Base-by-base conservation (phyloP, 2,888 invertebrate genomes). In the Cremastinae sp. region DNA sequence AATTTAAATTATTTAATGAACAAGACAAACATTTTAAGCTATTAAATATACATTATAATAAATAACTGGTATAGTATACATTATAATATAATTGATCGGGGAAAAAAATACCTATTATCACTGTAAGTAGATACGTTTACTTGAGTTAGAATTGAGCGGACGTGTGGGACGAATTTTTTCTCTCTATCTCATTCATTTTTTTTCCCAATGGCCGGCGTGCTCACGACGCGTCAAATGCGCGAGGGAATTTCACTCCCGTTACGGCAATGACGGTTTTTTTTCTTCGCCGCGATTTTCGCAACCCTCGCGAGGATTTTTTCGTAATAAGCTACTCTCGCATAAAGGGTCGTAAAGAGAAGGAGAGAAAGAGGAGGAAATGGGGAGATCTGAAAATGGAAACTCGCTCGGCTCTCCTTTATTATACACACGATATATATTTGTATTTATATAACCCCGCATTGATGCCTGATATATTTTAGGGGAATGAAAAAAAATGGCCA, bases 91-190 rank as follows among this genome's bases (percentile, higher is more conserved):
- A n/a, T n/a, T n/a, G n/a, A n/a, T n/a, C n/a, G n/a, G n/a, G n/a
- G n/a, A n/a, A n/a, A n/a, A n/a, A n/a, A n/a, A n/a, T n/a, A n/a
- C n/a, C n/a, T n/a, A n/a, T n/a, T n/a, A n/a, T n/a, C n/a, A 20
- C 12, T 41, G 62, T 77, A 79, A 78, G 75, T 79, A 79, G 69
- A 79, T 75, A n/a, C n/a, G 70, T 64, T 77, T 77, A 69, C 73
- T 72, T 73, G 72, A 61, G 75, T 65, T 74, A 62, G 74, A 70
- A 66, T 66, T 75, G 56, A 59, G 59, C 65, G 64, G 74, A 65
- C 74, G 53, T 45, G 66, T 43, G 73, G 69, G 71, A 69, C 70
- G 59, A 53, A 58, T 47, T 65, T 38, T 54, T 43, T 62, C 43
- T 49, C 51, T 58, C 51, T 69, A 51, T 36, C 34, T 59, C 53